Base-by-base conservation (phyloP, 2,888 invertebrate species). In the Tetropium fuscum region DNA sequence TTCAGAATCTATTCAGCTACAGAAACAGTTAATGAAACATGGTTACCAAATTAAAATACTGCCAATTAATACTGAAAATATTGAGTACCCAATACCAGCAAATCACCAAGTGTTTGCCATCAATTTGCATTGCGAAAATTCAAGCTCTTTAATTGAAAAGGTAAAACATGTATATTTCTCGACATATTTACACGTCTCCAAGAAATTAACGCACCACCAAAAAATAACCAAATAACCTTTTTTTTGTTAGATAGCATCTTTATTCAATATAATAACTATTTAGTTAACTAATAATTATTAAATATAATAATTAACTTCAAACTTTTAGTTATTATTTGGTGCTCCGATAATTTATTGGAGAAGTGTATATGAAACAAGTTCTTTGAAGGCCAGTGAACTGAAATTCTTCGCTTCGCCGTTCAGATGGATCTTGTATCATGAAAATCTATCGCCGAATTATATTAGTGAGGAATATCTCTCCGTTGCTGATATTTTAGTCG, bases 371-470 rank as follows among this genome's bases (percentile, higher is more conserved):
- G n/a, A n/a, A n/a, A n/a, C n/a, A n/a, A 15, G 20, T 19, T 16
- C 45, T 53, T 66, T 75, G 19, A 66, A 86, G 86, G 84, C 83
- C 1, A 82, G 81, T 53, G 63, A 74, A 6, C 66, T 78, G 8
- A 82, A 82, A 2, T 80, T 81, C 56, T 86, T 86, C 72, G 81
- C 81, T 45, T 80, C 83, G 0, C 86, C 87, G 0, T 84, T 83
- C 67, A 81, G 84, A 48, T 87, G 87, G 87, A 62, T 87, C 2
- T 54, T 74, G 3, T 64, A 84, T 1, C 43, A 66, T 15, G 16
- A 36, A 7, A 36, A 43, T n/a, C 53, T 32, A 10, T 45, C 54
- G 1, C 19, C 47, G 6, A 49, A 66, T 32, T 11, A 43, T 10
- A 32, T 58, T 19, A 3, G 57, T 8, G 34, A 63, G 15, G 22